A percentile compares a stretch with the other conserved stretches of the same genome.
Evolutionary conservation across 2,113 vertebrate species (phyloP).

Genomic region (Gasterosteus nipponicus): DNA sequence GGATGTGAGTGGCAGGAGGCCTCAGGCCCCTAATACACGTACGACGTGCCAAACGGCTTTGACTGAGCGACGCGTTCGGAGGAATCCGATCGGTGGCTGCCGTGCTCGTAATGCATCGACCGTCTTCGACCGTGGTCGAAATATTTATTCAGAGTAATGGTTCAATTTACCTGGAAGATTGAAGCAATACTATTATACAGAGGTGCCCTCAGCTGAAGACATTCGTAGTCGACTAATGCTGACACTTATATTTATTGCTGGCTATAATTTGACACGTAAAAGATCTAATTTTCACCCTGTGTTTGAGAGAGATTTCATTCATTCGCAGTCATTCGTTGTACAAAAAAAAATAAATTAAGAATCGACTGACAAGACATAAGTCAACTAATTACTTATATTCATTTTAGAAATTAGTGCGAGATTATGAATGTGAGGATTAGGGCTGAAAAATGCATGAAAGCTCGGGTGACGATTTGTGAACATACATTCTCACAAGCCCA

Average conservation of each 20-base stretch:
- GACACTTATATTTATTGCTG: no score
- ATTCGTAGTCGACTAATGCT: background rate
- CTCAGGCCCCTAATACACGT: background rate
- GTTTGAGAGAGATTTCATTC: background rate
- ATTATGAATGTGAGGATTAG: background rate
- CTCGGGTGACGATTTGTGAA: background rate
- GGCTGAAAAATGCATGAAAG: background rate
- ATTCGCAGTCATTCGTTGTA: background rate
- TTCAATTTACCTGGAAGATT: background rate
- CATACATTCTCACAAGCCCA: background rate
- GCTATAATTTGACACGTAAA: background rate
- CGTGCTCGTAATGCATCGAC: background rate
- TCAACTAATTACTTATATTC: background rate
- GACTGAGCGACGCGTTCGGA: background rate
- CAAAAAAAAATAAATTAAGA: background rate
- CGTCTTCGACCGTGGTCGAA: background rate
- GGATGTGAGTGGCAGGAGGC: background rate
- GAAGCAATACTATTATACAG: background rate
- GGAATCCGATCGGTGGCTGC: background rate
- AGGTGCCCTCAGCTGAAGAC: background rate
- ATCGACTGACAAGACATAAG: background rate
- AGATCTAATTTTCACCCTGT: background rate
- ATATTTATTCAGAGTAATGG: background rate
- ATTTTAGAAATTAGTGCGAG: background rate
- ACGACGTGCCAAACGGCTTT: conserved; percentile 33